phyloP scores from a whole-genome alignment of 2,888 invertebrate species.

The Teleogryllus oceanicus region DNA sequence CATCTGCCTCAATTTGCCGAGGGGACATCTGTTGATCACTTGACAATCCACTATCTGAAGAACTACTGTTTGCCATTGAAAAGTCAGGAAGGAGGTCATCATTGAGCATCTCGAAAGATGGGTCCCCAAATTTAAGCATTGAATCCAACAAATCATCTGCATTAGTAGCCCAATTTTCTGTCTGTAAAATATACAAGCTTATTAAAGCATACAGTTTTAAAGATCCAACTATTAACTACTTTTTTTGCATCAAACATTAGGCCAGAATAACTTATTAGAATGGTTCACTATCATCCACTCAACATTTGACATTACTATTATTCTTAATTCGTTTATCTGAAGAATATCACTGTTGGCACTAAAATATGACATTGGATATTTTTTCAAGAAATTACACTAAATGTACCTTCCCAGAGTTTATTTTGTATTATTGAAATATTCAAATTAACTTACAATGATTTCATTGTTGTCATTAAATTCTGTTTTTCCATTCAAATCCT shows the following conservation, averaged over 20 bases:
- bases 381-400: conserved; percentile 24
- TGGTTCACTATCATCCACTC: no score
- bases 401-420: no score
- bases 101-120: conserved; percentile 50
- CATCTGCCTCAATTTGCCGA: conserved; percentile 31
- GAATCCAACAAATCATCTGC: conserved; percentile 66
- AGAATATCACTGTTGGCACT: background rate
- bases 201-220: background rate
- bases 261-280: no score
- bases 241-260: no score
- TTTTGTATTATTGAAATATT: background rate
- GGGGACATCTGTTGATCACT: conserved; percentile 51
- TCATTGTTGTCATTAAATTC: conserved; percentile 34
- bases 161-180: conserved; percentile 51
- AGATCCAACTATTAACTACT: background rate
- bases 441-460: conserved; percentile 31
- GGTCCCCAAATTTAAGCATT: conserved; percentile 62
- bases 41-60: conserved; percentile 69
- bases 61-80: conserved; percentile 43
- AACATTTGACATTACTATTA: no score
- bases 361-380: background rate
- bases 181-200: conserved; percentile 43
- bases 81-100: conserved; percentile 24
- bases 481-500: conserved; percentile 40
- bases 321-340: no score